Base-by-base conservation (phyloP, 2,113 vertebrate genomes). In the Pandion haliaetus region DNA sequence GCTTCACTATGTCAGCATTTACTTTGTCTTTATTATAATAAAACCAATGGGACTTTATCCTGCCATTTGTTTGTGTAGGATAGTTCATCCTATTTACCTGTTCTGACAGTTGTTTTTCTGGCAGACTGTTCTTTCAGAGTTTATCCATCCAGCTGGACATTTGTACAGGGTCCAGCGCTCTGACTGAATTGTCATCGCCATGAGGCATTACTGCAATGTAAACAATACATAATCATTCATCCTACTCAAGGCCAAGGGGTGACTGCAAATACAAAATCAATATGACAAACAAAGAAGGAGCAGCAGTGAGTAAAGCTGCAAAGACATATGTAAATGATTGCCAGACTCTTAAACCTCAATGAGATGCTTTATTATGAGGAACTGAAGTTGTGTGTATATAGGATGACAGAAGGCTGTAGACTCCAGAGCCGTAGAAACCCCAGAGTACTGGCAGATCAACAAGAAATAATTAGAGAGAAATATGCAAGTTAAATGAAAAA, bases 401-500 rank as follows among this genome's bases (percentile, higher is more conserved):
- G 38, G 36, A 84, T 57, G 62, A 95, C 47, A 89, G 77, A 87
- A 92, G 34, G 34, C 31, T 84, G 25, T 40, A 76, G 52, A 72
- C 76, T 63, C n/a, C 61, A 86, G 80, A 93, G 77, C 34, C 88
- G 62, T 24, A 82, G 80, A 77, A 93, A 49, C 24, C 52, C 34
- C 36, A 76, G 57, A 93, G 57, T 67, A 67, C 45, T 85, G 57
- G 31, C 52, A 88, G 40, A 96, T 76, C 59, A 92, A 90, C 44
- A 89, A 92, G 52, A 95, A 88, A 84, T 82, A 94, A 86, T 92
- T 92, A 94, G 69, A 81, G 67, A 76, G 36, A 84, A 96, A 86
- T 84, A 83, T 59, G 40, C 58, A 92, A 83, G 55, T 78, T 74
- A 92, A 82, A 92, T 86, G 12, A 52, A 86, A 92, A 82, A 77